Evolutionary conservation across 2,797 vertebrate genomes (phyloP).

Genomic region (Columba guinea): DNA sequence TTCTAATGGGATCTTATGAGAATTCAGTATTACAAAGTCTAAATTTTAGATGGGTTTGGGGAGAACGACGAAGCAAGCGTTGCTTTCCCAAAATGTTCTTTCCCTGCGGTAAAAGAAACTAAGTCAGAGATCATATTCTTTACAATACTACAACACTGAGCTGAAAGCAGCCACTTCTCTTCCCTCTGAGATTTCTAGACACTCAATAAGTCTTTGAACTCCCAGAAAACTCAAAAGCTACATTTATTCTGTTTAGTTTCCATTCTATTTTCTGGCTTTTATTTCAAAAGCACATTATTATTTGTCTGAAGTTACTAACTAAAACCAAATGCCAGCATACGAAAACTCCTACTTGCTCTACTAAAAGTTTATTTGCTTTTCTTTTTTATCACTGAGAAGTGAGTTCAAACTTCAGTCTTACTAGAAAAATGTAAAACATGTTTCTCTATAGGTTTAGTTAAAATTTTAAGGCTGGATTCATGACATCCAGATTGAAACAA

Average conservation of each 20-base stretch:
- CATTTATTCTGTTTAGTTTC: conserved; percentile 26
- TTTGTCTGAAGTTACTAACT: conserved; percentile 23
- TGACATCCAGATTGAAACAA: conserved; percentile 8
- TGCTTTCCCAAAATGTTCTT: conserved; percentile 8
- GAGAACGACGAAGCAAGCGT: not conserved
- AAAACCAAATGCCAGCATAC: conserved; percentile 22
- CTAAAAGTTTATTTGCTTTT: not conserved
- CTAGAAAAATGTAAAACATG: conserved; percentile 7
- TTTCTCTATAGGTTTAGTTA: conserved; percentile 23
- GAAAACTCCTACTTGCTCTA: not conserved
- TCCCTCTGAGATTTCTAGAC: conserved; percentile 26
- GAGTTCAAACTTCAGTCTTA: conserved; percentile 31
- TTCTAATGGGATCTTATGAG: not conserved
- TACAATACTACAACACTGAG: not conserved
- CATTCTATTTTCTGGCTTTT: not conserved
- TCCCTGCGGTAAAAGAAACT: not conserved
- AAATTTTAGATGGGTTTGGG: conserved; percentile 2
- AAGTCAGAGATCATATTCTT: not conserved
- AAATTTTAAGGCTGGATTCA: conserved; percentile 13
- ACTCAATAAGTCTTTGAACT: not conserved
- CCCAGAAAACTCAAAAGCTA: conserved; percentile 41
- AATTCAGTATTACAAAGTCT: conserved; percentile 7
- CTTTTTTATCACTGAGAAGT: conserved; percentile 14
- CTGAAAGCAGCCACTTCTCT: conserved; percentile 50
- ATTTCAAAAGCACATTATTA: conserved; percentile 20